A percentile compares a stretch with the other conserved stretches of the same genome.
Conservation (phyloP, 2,888 invertebrate genomes). For the Xestia ashworthii region DNA sequence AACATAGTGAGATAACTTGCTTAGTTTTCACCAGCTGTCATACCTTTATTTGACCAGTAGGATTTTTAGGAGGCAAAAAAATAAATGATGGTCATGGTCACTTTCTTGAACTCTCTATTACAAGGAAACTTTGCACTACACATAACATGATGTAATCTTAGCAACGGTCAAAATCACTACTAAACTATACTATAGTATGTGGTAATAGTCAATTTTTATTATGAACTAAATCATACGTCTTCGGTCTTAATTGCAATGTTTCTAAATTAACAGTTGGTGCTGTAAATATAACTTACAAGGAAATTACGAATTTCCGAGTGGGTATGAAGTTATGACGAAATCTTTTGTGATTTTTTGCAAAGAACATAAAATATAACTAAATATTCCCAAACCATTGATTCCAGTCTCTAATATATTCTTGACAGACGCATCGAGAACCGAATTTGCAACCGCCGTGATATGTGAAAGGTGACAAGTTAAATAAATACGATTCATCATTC, state of each 20-base stretch:
- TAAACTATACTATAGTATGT: too few species aligned
- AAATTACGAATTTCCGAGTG: neutral
- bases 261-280: neutral
- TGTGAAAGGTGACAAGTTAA: conserved; percentile 50
- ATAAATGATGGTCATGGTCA: neutral
- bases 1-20: too few species aligned
- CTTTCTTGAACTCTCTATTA: neutral
- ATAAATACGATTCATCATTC: conserved; percentile 24
- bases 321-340: neutral
- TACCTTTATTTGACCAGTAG: too few species aligned
- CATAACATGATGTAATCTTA: neutral
- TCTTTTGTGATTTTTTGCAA: neutral
- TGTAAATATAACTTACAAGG: neutral
- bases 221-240: conserved; percentile 10
- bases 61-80: too few species aligned
- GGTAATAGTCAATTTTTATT: conserved; percentile 6
- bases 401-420: conserved; percentile 24
- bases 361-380: too few species aligned
- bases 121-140: neutral
- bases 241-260: neutral
- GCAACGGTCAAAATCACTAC: conserved; percentile 7
- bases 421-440: conserved; percentile 21
- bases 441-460: conserved; percentile 51
- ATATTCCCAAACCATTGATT: conserved; percentile 18
- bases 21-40: too few species aligned